Base-by-base conservation (phyloP, 2,113 vertebrate species). In the Corythaeola cristata region DNA sequence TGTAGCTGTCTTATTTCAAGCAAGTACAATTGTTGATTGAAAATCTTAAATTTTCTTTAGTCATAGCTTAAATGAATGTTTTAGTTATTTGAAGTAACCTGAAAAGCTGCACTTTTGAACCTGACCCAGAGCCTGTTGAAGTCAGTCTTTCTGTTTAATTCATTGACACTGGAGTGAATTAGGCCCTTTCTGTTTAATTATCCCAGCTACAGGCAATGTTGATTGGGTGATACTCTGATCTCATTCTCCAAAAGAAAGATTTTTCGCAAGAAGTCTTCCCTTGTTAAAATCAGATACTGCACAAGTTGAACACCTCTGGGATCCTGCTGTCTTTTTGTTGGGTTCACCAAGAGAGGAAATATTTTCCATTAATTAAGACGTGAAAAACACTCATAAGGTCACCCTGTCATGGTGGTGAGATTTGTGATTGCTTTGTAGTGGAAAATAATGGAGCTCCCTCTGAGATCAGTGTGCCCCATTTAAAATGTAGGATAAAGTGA, bases 281-380 rank as follows among this genome's bases (percentile, higher is more conserved):
- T 62, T 90, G 26, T 74, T 45, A 91, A 77, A 88, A 78, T 82
- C 83, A 63, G 75, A 59, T 72, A 32, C 66, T 74, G 37, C 50
- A 76, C 19, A 94, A 33, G 44, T 39, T 59, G 44, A 87, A 60
- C 27, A 60, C 52, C 45, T 76, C 62, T 94, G 63, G 59, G 71
- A 85, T 76, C 62, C 74, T 93, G 39, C 78, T 95, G 85, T 76
- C 88, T 96, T 93, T 91, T 90, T 95, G 62, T 85, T 96, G 74
- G 53, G 53, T 88, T 82, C 53, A 66, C 59, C 62, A 94, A 20
- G 0, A 79, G 32, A 73, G 55, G 81, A 88, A 93, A 76, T 76
- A 79, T 85, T 93, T 96, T 93, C 69, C 39, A 53, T 87, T 74
- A 93, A 79, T 89, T 94, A 91, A 87, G 62, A 62, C 0, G 15